These are phyloP conservation scores for Anguilla rostrata DNA, from an alignment of 2,113 vertebrate species.

Conservation along the genomic window DNA sequence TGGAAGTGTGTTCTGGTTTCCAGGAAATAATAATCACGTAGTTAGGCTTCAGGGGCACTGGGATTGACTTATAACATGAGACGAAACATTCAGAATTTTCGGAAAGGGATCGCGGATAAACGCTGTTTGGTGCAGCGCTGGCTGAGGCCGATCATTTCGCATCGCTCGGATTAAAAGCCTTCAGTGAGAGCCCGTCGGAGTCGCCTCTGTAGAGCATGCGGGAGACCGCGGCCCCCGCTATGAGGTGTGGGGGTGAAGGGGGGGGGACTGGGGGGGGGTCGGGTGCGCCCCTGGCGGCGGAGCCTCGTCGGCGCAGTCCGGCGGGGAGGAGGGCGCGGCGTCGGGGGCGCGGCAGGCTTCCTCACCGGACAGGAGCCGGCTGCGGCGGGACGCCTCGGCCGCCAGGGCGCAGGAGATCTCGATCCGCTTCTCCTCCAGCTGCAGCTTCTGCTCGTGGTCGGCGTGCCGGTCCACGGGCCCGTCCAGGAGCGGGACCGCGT, in stretches of 20 bases:
- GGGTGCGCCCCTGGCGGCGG: conserved; percentile 26
- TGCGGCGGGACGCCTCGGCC: conserved; percentile 89
- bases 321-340: conserved; percentile 14
- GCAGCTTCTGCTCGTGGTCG: conserved; percentile 84
- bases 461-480: conserved; percentile 70
- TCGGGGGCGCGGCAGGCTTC: conserved; percentile 17
- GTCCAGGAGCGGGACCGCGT: conserved; percentile 83
- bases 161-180: neutral
- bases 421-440: conserved; percentile 95
- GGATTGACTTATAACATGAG: neutral
- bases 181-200: neutral
- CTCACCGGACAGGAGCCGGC: conserved; percentile 94
- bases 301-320: conserved; percentile 15
- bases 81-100: neutral
- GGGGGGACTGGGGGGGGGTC: conserved; percentile 35
- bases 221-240: conserved; percentile 34
- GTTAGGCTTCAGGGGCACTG: neutral
- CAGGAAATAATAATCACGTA: neutral
- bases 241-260: conserved; percentile 39
- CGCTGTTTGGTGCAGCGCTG: neutral
- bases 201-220: neutral
- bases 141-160: neutral
- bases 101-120: neutral
- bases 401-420: conserved; percentile 94
- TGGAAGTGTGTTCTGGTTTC: neutral